phyloP scores from a whole-genome alignment of 2,797 vertebrate species.

The Catamblyrhynchus diadema region DNA sequence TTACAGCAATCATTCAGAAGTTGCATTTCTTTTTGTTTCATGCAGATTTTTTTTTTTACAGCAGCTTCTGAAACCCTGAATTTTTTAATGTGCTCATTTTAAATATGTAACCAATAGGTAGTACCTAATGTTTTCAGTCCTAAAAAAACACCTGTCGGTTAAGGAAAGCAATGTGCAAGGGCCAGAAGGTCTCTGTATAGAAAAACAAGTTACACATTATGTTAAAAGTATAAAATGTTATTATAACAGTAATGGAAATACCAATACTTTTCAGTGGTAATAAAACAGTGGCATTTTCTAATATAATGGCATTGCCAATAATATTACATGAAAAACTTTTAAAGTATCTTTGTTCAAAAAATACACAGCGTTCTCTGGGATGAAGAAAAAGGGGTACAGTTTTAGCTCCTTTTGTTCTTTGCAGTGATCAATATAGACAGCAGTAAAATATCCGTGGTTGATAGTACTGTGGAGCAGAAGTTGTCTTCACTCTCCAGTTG shows the following conservation, averaged over 20 bases:
- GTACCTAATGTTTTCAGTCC: background rate
- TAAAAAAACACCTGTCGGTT: background rate
- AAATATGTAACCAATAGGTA: background rate
- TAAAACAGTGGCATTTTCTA: background rate
- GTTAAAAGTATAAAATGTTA: background rate
- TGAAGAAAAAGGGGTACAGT: background rate
- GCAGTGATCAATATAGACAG: background rate
- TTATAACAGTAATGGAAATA: background rate
- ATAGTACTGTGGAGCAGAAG: constrained; percentile 11
- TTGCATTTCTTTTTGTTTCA: background rate
- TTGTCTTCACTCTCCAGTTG: constrained; percentile 64
- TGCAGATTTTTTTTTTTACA: background rate
- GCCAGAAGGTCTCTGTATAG: background rate
- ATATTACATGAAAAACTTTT: background rate
- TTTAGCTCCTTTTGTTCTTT: constrained; percentile 19
- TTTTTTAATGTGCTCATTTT: background rate
- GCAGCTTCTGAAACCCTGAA: background rate
- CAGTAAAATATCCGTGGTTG: constrained; percentile 30
- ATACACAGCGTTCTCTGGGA: background rate
- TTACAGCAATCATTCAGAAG: background rate
- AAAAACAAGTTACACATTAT: background rate
- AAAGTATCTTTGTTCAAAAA: background rate
- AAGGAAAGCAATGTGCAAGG: background rate
- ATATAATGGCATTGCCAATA: background rate
- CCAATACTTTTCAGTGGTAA: background rate